Conservation (phyloP, 2,888 invertebrate genomes). For the Fissipunctia ypsillon region DNA sequence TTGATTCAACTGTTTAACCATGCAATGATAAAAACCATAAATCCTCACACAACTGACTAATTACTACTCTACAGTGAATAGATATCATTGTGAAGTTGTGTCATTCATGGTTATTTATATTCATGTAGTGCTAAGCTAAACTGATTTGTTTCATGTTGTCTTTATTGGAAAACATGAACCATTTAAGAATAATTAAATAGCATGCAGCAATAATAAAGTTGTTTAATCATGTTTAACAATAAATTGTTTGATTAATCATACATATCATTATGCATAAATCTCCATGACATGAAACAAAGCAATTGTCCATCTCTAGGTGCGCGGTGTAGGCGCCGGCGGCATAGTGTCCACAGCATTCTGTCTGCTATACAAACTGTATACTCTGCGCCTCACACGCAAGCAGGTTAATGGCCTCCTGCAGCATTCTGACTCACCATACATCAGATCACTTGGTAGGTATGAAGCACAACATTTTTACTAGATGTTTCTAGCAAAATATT, state of each 20-base stretch:
- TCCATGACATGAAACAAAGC: slow-evolving; percentile 36
- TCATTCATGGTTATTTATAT: slow-evolving; percentile 7
- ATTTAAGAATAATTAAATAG: not conserved
- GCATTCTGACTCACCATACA: slow-evolving; percentile 99
- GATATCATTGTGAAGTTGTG: not conserved
- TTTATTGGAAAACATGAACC: not conserved
- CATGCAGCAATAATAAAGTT: not conserved
- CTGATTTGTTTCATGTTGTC: not conserved
- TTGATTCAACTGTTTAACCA: slow-evolving; percentile 6
- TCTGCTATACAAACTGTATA: slow-evolving; percentile 99
- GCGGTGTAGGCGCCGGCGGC: slow-evolving; percentile 99
- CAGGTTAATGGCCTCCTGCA: slow-evolving; percentile 98
- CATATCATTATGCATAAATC: not conserved
- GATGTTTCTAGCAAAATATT: slow-evolving; percentile 21
- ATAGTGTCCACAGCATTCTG: slow-evolving; percentile 99
- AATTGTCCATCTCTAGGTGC: slow-evolving; percentile 91
- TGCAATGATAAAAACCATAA: slow-evolving; percentile 2
- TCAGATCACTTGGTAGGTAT: slow-evolving; percentile 96
- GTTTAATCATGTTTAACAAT: not conserved
- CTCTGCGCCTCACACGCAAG: slow-evolving; percentile 98
- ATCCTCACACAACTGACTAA: not conserved
- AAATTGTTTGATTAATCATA: not conserved
- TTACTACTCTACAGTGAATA: not conserved
- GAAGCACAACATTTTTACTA: slow-evolving; percentile 51
- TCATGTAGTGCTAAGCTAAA: not conserved